These are phyloP conservation scores for Trachelus tabidus DNA, from an alignment of 2,888 invertebrate species.

Conservation along the genomic window DNA sequence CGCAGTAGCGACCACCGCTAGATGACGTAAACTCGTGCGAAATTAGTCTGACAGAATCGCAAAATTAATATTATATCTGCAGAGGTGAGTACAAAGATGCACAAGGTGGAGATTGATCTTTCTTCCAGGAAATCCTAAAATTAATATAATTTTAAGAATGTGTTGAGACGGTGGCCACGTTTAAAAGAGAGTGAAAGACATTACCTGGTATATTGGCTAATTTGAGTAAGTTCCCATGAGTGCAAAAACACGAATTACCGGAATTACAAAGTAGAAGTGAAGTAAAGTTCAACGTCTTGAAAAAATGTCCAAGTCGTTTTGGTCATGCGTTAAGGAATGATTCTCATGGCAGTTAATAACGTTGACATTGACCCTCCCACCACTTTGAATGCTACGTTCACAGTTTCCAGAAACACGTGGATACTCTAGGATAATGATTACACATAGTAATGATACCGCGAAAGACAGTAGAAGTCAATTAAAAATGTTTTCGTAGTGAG, in stretches of 20 bases:
- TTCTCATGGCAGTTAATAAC: neutral
- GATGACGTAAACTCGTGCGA: neutral
- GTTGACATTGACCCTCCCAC: neutral
- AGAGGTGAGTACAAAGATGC: neutral
- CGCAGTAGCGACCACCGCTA: slow-evolving; percentile 16
- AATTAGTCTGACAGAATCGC: neutral
- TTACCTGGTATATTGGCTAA: neutral
- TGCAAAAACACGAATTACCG: neutral
- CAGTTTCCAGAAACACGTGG: neutral
- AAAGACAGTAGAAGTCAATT: neutral
- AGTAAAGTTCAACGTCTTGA: neutral
- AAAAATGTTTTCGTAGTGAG: neutral
- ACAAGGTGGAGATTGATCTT: neutral
- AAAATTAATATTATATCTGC: neutral
- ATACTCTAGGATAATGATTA: neutral
- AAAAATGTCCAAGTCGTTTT: neutral
- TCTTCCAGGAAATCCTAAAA: neutral
- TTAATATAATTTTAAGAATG: neutral
- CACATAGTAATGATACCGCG: neutral
- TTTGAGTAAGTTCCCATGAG: neutral
- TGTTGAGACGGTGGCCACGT: neutral
- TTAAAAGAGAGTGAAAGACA: neutral
- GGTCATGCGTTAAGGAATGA: neutral
- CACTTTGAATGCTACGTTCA: neutral
- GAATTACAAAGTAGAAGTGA: neutral